Evolutionary conservation across 64 coral and sea anemone genomes (phyloP).

Genomic region (Montipora cactus): DNA sequence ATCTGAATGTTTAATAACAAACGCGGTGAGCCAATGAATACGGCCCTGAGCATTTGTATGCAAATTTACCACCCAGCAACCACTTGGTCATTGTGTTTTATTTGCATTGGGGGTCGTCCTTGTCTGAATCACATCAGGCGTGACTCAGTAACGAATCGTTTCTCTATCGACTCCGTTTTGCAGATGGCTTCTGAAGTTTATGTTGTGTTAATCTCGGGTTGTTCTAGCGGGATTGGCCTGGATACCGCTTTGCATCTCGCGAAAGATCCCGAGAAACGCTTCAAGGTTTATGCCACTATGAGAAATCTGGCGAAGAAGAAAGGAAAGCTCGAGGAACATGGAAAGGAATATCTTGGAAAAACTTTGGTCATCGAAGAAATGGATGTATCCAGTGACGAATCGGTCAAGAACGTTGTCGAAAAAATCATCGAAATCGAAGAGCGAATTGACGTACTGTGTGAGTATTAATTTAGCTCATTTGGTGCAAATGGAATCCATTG

Average conservation of each 20-base stretch:
- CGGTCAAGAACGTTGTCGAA: slow-evolving; percentile 67
- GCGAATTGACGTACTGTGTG: slow-evolving; percentile 80
- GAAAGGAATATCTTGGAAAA: slow-evolving; percentile 47
- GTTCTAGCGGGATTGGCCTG: slow-evolving; percentile 73
- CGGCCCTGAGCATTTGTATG: too few species aligned
- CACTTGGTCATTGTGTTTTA: too few species aligned
- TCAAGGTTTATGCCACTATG: slow-evolving; percentile 57
- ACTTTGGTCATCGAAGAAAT: slow-evolving; percentile 70
- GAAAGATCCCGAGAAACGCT: slow-evolving; percentile 75
- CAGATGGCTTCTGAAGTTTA: too few species aligned
- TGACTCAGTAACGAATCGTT: too few species aligned
- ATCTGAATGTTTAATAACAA: too few species aligned
- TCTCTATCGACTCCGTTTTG: too few species aligned
- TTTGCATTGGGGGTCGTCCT: too few species aligned
- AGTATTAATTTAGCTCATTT: not conserved
- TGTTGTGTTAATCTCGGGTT: slow-evolving; percentile 70
- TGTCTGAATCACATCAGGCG: too few species aligned
- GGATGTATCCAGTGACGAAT: slow-evolving; percentile 82
- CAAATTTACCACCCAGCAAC: too few species aligned
- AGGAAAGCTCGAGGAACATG: slow-evolving; percentile 53
- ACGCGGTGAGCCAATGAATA: too few species aligned
- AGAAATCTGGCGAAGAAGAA: slow-evolving; percentile 68
- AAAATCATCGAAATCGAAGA: slow-evolving; percentile 59
- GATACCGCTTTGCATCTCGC: slow-evolving; percentile 65
- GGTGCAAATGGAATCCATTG: too few species aligned